Evolutionary conservation across 2,797 vertebrate species (phyloP).

Genomic region (Neomorphus geoffroyi): DNA sequence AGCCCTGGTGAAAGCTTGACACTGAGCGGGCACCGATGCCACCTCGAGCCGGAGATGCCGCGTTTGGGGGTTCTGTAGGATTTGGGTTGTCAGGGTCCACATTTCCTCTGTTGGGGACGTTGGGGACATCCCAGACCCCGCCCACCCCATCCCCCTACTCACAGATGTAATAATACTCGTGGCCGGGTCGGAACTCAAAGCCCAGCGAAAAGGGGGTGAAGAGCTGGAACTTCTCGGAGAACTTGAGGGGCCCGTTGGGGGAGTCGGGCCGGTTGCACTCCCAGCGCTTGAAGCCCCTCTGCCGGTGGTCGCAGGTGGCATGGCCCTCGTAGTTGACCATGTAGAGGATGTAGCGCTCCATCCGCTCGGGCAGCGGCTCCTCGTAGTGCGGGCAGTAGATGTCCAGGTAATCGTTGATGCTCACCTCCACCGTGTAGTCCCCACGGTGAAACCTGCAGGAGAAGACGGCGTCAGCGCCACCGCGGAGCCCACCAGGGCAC

Average conservation of each 20-base stretch:
- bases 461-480: accelerated
- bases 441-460: slow-evolving; percentile 82
- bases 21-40: accelerated
- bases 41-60: accelerated
- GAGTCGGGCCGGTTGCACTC: slow-evolving; percentile 92
- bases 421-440: slow-evolving; percentile 93
- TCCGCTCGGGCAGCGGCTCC: slow-evolving; percentile 79
- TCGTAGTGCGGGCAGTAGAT: slow-evolving; percentile 96
- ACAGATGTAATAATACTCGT: slow-evolving; percentile 98
- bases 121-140: not conserved
- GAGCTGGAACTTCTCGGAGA: slow-evolving; percentile 97
- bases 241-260: slow-evolving; percentile 89
- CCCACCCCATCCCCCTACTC: slow-evolving; percentile 63
- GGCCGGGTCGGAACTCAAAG: slow-evolving; percentile 94
- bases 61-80: not conserved
- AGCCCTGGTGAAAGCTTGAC: accelerated
- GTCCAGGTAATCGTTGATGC: slow-evolving; percentile 96
- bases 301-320: slow-evolving; percentile 88
- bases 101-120: no score
- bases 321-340: slow-evolving; percentile 95
- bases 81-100: no score
- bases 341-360: slow-evolving; percentile 92
- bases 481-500: no score
- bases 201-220: slow-evolving; percentile 97
- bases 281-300: slow-evolving; percentile 94